Percentiles rank a stretch among this genome's conserved stretches.
Conservation (phyloP, 2,888 invertebrate species). For the Scaptomyza parva region DNA sequence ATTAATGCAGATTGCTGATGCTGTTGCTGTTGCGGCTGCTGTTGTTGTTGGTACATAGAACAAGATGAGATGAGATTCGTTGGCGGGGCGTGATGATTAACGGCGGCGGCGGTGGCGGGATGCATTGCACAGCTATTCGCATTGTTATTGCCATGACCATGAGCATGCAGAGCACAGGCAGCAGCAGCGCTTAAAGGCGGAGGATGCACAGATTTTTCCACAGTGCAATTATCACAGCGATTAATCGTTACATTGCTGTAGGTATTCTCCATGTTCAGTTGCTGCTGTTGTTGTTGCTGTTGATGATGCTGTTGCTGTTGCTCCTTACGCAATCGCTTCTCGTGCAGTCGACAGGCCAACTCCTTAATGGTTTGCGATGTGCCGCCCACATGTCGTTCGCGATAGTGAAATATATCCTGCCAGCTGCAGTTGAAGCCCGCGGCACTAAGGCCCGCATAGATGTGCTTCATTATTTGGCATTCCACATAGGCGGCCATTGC, state of each 20-base stretch:
- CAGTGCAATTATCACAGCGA: conserved; percentile 58
- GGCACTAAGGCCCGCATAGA: conserved; percentile 90
- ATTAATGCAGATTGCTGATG: conserved; percentile 63
- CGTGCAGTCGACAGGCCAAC: conserved; percentile 77
- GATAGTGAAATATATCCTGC: conserved; percentile 87
- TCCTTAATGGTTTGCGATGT: conserved; percentile 81
- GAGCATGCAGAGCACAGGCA: conserved; percentile 59
- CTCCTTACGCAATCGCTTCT: conserved; percentile 79
- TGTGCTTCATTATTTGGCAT: conserved; percentile 91
- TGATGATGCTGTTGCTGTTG: conserved; percentile 64
- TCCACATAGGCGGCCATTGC: conserved; percentile 94
- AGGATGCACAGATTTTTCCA: conserved; percentile 29
- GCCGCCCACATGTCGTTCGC: conserved; percentile 82
- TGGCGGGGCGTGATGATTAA: conserved; percentile 32
- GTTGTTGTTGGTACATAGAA: conserved; percentile 55
- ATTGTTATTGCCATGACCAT: conserved; percentile 22
- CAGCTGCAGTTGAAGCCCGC: conserved; percentile 87
- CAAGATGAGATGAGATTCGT: conserved; percentile 65
- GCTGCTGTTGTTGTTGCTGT: conserved; percentile 59
- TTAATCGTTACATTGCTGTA: conserved; percentile 60
- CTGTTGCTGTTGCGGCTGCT: conserved; percentile 55
- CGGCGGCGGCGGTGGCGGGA: conserved; percentile 5
- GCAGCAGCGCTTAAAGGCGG: conserved; percentile 32
- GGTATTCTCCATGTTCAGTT: conserved; percentile 64
- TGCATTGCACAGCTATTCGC: conserved; percentile 58